Base-by-base conservation (phyloP, 37 sponge, comb jelly and placozoan species). In the Ephydatia muelleri region DNA sequence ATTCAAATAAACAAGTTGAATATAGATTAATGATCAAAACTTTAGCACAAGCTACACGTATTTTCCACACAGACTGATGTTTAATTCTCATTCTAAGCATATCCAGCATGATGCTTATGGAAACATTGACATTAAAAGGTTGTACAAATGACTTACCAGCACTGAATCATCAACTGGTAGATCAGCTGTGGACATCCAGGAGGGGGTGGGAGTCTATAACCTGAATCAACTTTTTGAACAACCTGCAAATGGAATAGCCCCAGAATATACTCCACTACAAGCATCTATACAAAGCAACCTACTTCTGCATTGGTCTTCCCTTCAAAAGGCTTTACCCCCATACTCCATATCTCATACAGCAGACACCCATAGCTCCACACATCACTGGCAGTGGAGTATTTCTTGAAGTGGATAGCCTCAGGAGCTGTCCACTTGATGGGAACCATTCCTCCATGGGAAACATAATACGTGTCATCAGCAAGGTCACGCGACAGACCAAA, bases 351-450 rank as follows among this genome's bases (percentile, higher is more conserved):
- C 16, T 57, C 57, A 57, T 57, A 57, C 57, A 57, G 57, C 57
- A 57, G 57, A 57, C 57, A 57, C 16, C 57, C 57, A 57, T 57
- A 57, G 57, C 57, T 57, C 57, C 57, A 57, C 57, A 57, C 57
- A 57, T 57, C 57, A 57, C 57, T 57, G 57, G 57, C 57, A 57
- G 57, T 57, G 16, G 57, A 57, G 57, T 57, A 57, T 21, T 57
- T 57, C 57, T 57, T 57, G 57, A 57, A 57, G 16, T 57, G 16
- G 16, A 57, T 57, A 57, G 82, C 88, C 88, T 87, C 88, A 16
- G 88, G 88, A 2, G 82, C 77, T 28, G 88, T 87, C 88, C 88
- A 87, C 43, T 81, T 87, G 30, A 87, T 47, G n/a, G 88, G 88
- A 28, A 87, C 76, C 40, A 64, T 49, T 14, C 67, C 82, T 64